These are phyloP conservation scores for Tetrax tetrax DNA, from an alignment of 2,113 vertebrate genomes.

Conservation along the genomic window DNA sequence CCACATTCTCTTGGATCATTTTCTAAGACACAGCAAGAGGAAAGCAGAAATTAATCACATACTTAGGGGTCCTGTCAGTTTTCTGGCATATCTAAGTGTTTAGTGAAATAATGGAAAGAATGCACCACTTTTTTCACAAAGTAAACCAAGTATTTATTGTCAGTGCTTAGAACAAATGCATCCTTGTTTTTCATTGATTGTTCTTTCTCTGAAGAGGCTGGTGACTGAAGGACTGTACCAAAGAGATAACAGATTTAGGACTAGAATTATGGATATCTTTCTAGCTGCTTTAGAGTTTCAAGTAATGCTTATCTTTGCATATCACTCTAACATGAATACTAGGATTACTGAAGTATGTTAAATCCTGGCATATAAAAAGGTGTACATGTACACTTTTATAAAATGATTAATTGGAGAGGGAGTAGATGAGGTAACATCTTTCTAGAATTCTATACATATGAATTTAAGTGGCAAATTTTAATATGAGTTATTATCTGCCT, in stretches of 20 bases:
- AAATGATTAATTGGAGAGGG: not conserved
- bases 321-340: not conserved
- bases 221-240: not conserved
- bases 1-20: conserved; percentile 60
- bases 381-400: not conserved
- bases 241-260: not conserved
- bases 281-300: not conserved
- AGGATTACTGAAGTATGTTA: not conserved
- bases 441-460: not conserved
- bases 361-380: not conserved
- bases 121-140: not conserved
- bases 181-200: conserved; percentile 13
- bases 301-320: not conserved
- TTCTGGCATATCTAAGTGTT: conserved; percentile 30
- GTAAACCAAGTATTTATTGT: conserved; percentile 27
- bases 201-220: conserved; percentile 22
- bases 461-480: not conserved
- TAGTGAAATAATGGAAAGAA: conserved; percentile 55
- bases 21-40: conserved; percentile 58
- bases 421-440: not conserved
- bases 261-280: not conserved
- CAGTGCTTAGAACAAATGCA: conserved; percentile 47
- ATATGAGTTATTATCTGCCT: not conserved
- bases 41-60: conserved; percentile 70
- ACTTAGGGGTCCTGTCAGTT: conserved; percentile 46